Evolutionary conservation across 2,888 invertebrate species (phyloP), one percentile per base, ranked within the genome.

Genomic region (Apomyelois bistriatella): DNA sequence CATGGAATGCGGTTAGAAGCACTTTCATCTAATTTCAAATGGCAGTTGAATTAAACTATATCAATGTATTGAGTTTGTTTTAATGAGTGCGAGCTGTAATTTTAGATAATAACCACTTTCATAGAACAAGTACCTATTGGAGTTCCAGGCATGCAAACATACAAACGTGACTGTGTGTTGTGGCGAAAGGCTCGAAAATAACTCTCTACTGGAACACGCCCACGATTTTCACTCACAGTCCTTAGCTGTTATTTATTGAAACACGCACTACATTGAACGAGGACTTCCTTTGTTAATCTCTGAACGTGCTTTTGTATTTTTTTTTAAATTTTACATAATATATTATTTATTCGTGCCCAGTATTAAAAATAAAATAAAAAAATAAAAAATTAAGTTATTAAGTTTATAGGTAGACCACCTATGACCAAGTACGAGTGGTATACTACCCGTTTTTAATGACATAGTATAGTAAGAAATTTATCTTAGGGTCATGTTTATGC

Each of bases 111-210:
- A 12, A 15, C 46, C 32, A 46, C 46, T 46, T 46, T 46, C 46
- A 35, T 48, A 32, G 13, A 48, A 36, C 30, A 40, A 9, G 32
- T 1, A n/a, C n/a, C n/a, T n/a, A 32, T 9, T 15, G 15, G 40
- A 9, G 46, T 40, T 50, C 49, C 49, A 41, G 40, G 32, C 30
- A 32, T 41, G 30, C 49, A 50, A 40, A 8, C 15, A 40, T 10
- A 28, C 15, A 50, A 37, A 50, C 41, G 41, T 50, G 49, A 41
- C 40, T 50, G 38, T 38, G 22, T 16, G 16, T 36, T 47, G 38
- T 48, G 9, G 49, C 49, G 49, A 50, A 50, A 50, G 49, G 40
- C n/a, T 50, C 49, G 49, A 41, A 40, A 50, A 50, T 50, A 50
- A 50, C 49, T 50, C 49, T 50, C 41, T 40, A 50, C 40, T 50